phyloP scores from a whole-genome alignment of 2,888 invertebrate genomes.

The Nephrotoma appendiculata region DNA sequence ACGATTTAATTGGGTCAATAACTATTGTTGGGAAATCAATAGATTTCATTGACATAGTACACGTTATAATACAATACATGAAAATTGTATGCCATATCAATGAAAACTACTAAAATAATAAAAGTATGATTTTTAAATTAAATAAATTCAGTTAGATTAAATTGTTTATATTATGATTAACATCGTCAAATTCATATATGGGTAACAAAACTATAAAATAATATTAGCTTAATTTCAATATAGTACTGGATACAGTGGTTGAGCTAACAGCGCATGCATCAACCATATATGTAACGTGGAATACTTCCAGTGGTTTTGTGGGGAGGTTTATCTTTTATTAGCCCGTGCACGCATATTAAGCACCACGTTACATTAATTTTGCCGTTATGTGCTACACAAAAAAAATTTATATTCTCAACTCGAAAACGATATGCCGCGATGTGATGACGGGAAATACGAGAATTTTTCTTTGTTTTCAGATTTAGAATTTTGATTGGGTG shows the following conservation, averaged over 20 bases:
- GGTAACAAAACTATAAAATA: not conserved
- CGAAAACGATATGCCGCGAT: not conserved
- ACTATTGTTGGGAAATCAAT: not conserved
- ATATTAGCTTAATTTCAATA: not conserved
- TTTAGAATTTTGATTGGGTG: not conserved
- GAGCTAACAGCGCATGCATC: not conserved
- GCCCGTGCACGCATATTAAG: too few relatives aligned
- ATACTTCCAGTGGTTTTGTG: too few relatives aligned
- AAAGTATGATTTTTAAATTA: not conserved
- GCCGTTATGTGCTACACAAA: not conserved
- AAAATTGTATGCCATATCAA: not conserved
- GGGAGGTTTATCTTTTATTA: too few relatives aligned
- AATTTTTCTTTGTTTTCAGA: not conserved
- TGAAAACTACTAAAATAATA: not conserved
- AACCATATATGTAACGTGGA: not conserved
- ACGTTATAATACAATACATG: not conserved
- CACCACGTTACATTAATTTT: too few relatives aligned
- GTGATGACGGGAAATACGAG: not conserved
- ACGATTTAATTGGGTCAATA: not conserved
- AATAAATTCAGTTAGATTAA: not conserved
- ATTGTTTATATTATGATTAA: not conserved
- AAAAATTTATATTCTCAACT: not conserved
- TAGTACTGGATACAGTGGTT: not conserved
- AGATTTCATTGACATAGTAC: not conserved
- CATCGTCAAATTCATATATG: not conserved